Percentiles rank a stretch among this genome's conserved stretches.
Evolutionary conservation across 2,888 invertebrate genomes (phyloP).

Genomic region (Drosophila kanekoi): DNA sequence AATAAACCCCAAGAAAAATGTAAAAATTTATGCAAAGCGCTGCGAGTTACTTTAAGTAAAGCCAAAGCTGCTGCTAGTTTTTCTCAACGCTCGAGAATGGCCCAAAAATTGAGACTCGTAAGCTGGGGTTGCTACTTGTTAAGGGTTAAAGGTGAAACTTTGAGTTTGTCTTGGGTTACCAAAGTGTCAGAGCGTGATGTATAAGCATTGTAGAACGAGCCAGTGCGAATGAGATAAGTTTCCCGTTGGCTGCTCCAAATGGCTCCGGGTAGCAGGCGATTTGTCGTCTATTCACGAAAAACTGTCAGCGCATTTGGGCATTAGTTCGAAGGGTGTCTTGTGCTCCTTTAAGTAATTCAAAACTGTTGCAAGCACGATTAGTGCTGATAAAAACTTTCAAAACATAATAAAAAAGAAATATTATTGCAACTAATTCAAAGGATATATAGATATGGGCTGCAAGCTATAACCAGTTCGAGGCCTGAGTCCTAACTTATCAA

Average conservation of each 20-base stretch:
- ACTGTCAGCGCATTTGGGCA: constrained; percentile 52
- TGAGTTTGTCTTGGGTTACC: constrained; percentile 63
- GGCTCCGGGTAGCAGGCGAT: constrained; percentile 38
- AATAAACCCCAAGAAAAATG: constrained; percentile 31
- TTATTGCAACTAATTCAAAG: too few species aligned
- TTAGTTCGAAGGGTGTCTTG: constrained; percentile 35
- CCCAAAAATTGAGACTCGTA: constrained; percentile 61
- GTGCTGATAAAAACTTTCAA: constrained; percentile 18
- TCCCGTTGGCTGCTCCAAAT: constrained; percentile 25
- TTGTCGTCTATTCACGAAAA: constrained; percentile 49
- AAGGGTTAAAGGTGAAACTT: constrained; percentile 66
- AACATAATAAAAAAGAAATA: background rate
- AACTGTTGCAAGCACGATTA: constrained; percentile 51
- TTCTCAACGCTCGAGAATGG: constrained; percentile 36
- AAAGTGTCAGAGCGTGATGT: constrained; percentile 64
- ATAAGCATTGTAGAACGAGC: constrained; percentile 46
- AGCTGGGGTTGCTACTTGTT: constrained; percentile 64
- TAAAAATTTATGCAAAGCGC: constrained; percentile 78
- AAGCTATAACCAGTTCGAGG: too few species aligned
- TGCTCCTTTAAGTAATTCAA: constrained; percentile 39
- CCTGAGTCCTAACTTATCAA: too few species aligned
- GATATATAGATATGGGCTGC: too few species aligned
- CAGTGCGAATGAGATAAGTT: constrained; percentile 55
- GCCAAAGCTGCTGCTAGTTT: constrained; percentile 63
- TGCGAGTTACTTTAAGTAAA: constrained; percentile 75